Evolutionary conservation across 2,888 invertebrate species (phyloP).

Genomic region (Megaustenia siamemsis): DNA sequence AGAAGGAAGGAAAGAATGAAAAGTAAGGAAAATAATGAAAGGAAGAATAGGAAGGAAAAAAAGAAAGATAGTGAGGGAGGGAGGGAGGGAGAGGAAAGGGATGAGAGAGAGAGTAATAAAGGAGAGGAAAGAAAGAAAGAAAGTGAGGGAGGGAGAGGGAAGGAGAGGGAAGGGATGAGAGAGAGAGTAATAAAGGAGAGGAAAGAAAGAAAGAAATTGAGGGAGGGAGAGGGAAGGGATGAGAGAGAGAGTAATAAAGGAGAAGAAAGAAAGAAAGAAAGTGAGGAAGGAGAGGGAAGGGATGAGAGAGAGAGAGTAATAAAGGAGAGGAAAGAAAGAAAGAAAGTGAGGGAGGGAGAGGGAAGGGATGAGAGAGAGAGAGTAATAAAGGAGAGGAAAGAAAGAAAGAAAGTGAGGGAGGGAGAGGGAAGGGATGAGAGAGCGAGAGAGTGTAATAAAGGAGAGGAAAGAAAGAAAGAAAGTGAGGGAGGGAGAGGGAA

Average conservation of each 20-base stretch:
- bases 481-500: slow-evolving; percentile 3
- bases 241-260: neutral
- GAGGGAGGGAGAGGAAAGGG: no score
- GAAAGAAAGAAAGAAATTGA: neutral
- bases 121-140: slow-evolving; percentile 13
- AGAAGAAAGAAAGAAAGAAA: neutral
- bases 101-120: slow-evolving; percentile 8
- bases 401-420: neutral
- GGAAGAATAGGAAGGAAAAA: no score
- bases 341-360: neutral
- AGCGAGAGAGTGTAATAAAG: slow-evolving; percentile 20
- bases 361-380: neutral
- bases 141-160: no score
- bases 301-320: neutral
- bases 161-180: neutral
- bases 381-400: neutral
- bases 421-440: neutral
- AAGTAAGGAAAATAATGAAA: slow-evolving; percentile 16
- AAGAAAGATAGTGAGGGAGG: no score
- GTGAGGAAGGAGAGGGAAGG: neutral
- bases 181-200: neutral
- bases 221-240: neutral
- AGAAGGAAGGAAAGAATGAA: slow-evolving; percentile 13
- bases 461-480: slow-evolving; percentile 13
- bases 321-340: neutral